phyloP scores from a whole-genome alignment of 2,113 vertebrate species.

The Cyrtonyx montezumae region DNA sequence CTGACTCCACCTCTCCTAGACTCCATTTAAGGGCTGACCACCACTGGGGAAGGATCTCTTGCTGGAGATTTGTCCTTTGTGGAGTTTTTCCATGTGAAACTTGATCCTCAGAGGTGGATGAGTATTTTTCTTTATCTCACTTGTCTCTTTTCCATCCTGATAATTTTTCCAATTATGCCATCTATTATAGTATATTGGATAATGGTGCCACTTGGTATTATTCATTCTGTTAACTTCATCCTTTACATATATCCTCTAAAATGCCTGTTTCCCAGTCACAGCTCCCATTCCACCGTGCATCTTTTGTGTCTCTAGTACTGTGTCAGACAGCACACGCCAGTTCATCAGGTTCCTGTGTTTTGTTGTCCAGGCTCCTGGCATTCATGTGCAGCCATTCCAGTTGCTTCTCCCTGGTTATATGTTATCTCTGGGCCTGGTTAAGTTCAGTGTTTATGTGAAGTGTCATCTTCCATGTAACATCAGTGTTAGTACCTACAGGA shows the following conservation, averaged over 20 bases:
- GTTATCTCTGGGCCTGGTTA: not conserved
- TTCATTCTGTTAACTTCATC: no score
- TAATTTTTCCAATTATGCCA: no score
- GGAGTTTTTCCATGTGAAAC: no score
- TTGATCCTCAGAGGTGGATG: no score
- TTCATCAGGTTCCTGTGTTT: slow-evolving; percentile 1
- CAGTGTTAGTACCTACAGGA: not conserved
- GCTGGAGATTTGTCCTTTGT: no score
- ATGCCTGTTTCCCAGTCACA: not conserved
- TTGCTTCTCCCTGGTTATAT: not conserved
- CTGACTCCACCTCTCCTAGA: no score
- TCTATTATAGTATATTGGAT: no score
- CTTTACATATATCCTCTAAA: not conserved
- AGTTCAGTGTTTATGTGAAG: not conserved
- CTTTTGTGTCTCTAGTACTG: not conserved
- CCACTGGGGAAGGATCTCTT: no score
- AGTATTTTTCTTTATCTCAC: no score
- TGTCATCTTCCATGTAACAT: not conserved
- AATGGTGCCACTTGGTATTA: no score
- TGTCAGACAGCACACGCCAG: slow-evolving; percentile 14
- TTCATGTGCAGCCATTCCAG: not conserved
- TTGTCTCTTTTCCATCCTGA: no score
- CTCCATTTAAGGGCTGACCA: no score
- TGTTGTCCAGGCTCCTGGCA: not conserved
- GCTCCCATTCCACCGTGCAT: not conserved